Evolutionary conservation across 2,797 vertebrate genomes (phyloP).

Genomic region (Galago senegalensis): DNA sequence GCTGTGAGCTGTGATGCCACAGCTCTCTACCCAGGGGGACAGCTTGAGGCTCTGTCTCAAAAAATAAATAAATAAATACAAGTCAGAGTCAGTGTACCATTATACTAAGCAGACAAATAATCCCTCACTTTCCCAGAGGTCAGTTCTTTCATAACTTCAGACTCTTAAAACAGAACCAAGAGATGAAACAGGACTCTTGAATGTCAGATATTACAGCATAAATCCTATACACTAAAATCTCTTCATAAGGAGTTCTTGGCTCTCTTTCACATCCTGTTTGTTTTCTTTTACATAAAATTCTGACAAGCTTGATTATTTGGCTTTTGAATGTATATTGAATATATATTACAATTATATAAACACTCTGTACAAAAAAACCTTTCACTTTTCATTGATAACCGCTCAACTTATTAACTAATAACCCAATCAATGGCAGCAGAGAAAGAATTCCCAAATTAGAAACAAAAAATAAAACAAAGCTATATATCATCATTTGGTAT

Average conservation of each 20-base stretch:
- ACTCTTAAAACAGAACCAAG: slow-evolving; percentile 27
- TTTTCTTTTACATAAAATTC: slow-evolving; percentile 35
- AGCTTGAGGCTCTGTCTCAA: too few relatives aligned
- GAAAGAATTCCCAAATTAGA: slow-evolving; percentile 24
- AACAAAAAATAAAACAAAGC: slow-evolving; percentile 6
- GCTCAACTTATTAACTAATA: background rate
- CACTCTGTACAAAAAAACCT: slow-evolving; percentile 31
- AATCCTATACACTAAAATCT: slow-evolving; percentile 37
- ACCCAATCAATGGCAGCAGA: background rate
- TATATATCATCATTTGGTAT: background rate
- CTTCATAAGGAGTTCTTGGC: background rate
- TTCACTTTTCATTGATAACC: slow-evolving; percentile 27
- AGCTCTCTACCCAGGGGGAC: too few relatives aligned
- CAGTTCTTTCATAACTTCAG: slow-evolving; percentile 3
- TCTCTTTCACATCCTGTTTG: slow-evolving; percentile 41
- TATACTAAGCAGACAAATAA: background rate
- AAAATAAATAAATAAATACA: too few relatives aligned
- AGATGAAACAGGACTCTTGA: slow-evolving; percentile 10
- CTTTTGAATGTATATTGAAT: slow-evolving; percentile 17
- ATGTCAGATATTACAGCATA: slow-evolving; percentile 3
- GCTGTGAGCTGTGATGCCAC: too few relatives aligned
- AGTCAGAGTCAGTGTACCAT: background rate
- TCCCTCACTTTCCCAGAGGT: background rate
- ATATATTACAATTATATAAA: slow-evolving; percentile 54
- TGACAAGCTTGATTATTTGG: slow-evolving; percentile 46